A percentile compares a stretch with the other conserved stretches of the same genome.
Evolutionary conservation across 2,888 invertebrate species (phyloP).

Genomic region (Athalia circularis): DNA sequence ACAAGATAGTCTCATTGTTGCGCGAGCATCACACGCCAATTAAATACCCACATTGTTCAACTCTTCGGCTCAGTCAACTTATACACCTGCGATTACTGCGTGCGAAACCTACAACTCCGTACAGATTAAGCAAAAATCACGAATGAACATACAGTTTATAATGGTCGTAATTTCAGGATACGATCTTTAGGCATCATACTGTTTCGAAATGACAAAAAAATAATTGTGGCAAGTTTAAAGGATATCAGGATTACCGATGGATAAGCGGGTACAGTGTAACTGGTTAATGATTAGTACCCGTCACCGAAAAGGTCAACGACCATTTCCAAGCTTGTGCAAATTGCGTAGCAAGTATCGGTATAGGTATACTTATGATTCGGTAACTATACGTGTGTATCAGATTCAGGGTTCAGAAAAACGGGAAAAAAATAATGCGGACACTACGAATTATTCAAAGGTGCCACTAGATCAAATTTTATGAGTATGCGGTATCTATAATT

Average conservation of each 20-base stretch:
- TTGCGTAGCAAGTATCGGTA: not conserved
- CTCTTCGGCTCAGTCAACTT: constrained; percentile 5
- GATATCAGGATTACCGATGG: constrained; percentile 1
- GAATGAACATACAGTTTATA: not conserved
- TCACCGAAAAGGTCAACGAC: constrained; percentile 39
- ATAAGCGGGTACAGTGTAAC: not conserved
- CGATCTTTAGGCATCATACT: too few relatives aligned
- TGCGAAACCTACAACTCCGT: not conserved
- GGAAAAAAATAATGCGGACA: too few relatives aligned
- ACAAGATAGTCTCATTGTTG: constrained; percentile 56
- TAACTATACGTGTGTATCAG: too few relatives aligned
- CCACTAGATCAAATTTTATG: too few relatives aligned
- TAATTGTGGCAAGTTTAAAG: not conserved
- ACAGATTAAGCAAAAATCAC: not conserved
- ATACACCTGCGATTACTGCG: not conserved
- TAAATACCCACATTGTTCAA: constrained; percentile 55
- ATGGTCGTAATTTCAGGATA: not conserved
- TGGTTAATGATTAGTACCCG: not conserved
- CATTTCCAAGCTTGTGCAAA: constrained; percentile 1
- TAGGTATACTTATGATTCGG: too few relatives aligned
- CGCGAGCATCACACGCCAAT: constrained; percentile 60
- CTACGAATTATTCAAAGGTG: too few relatives aligned
- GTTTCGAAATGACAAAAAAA: too few relatives aligned
- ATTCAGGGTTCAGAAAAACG: too few relatives aligned
- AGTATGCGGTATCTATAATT: too few relatives aligned